Evolutionary conservation across 2,888 invertebrate genomes (phyloP).

Genomic region (Mactromeris polynyma): DNA sequence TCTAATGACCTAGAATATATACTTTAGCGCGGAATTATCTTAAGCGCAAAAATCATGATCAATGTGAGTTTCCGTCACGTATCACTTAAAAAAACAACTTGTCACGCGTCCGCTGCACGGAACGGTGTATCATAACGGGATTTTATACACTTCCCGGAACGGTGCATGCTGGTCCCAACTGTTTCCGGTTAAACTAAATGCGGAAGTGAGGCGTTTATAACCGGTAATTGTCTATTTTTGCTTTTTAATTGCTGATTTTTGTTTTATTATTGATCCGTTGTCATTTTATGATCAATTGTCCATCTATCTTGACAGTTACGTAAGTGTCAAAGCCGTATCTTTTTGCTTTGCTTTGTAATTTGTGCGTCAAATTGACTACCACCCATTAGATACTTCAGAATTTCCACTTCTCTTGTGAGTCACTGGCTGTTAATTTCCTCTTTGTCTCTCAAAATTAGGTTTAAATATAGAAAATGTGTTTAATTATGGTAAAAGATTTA

Average conservation of each 20-base stretch:
- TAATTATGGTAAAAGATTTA: neutral
- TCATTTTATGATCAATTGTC: neutral
- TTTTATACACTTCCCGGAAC: neutral
- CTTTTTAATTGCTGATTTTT: neutral
- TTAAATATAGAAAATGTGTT: neutral
- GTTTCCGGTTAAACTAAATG: constrained; percentile 49
- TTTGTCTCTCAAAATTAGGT: neutral
- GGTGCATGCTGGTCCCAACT: constrained; percentile 32
- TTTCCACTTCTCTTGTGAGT: neutral
- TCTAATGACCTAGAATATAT: too few species aligned
- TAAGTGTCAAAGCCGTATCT: neutral
- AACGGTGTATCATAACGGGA: neutral
- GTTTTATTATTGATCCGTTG: neutral
- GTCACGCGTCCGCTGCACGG: neutral
- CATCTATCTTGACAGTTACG: neutral
- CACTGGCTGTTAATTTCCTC: neutral
- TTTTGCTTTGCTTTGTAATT: neutral
- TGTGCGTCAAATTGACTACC: neutral
- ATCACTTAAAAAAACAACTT: too few species aligned
- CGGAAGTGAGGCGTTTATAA: constrained; percentile 67
- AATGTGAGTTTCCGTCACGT: too few species aligned
- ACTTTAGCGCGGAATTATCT: too few species aligned
- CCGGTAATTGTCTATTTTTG: constrained; percentile 39
- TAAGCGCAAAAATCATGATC: too few species aligned
- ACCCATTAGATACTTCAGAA: neutral